Evolutionary conservation across 2,888 invertebrate genomes (phyloP), one percentile per base, ranked within the genome.

Genomic region (Hyposoter dolosus): DNA sequence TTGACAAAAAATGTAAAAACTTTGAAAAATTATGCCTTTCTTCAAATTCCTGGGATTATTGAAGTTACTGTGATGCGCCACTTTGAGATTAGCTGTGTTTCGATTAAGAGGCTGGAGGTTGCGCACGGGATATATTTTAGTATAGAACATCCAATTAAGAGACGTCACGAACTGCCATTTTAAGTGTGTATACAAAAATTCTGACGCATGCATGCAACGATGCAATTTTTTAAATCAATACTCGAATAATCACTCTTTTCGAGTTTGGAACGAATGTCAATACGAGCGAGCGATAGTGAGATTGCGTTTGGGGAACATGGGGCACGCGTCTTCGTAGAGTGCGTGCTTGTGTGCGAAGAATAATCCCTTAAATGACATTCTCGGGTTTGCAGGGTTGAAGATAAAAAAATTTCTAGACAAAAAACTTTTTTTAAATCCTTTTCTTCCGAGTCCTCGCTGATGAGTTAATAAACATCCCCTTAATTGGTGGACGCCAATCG

Each of bases 21-120:
- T 23, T 19, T 0, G 2, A 80, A 47, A 15, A 56, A 23, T 32
- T 72, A 68, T n/a, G 35, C 53, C 63, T 84, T 76, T 53, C 43
- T 75, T 28, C 88, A 86, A 87, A 89, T 90, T 76, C 43, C 69
- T 63, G 12, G 69, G 75, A n/a, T n/a, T n/a, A 69, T 71, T 47
- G 43, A 75, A 69, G 80, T 60, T 47, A 56, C 68, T 50, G 84
- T 40, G 74, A 77, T 77, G 71, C 65, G 76, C 56, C 76, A 60
- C 72, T 68, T 77, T 32, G 71, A 71, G 76, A 81, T 77, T 81
- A 68, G 53, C 66, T 65, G 43, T 35, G 63, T 66, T 69, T 74
- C 84, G 68, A 80, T 63, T 28, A 45, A 75, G 79, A 77, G 77
- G 82, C 82, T 72, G 82, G 82, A 78, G 84, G 77, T 84, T 68